Conservation (phyloP, 2,113 vertebrate genomes). For the Tympanuchus pallidicinctus region DNA sequence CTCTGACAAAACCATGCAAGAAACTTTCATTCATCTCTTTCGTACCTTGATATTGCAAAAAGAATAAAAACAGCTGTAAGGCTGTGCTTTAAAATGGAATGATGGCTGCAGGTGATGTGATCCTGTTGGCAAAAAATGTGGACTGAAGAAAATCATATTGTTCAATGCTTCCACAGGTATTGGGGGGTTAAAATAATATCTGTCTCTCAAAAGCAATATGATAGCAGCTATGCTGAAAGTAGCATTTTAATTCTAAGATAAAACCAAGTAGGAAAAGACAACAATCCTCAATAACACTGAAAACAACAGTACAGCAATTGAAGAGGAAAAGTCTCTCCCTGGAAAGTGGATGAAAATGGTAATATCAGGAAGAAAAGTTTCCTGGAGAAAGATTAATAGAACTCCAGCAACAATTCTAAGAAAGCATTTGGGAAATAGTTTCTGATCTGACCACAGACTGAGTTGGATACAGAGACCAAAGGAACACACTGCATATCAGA, state of each 20-base stretch:
- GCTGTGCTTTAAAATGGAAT: conserved; percentile 18
- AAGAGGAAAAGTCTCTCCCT: conserved; percentile 4
- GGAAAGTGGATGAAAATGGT: not conserved
- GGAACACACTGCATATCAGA: not conserved
- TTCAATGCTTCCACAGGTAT: conserved; percentile 21
- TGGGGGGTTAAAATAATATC: conserved; percentile 1
- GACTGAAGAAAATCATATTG: conserved; percentile 18
- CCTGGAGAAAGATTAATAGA: conserved; percentile 17
- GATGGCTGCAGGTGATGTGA: conserved; percentile 15
- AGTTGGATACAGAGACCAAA: not conserved
- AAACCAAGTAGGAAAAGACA: not conserved
- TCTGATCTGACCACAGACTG: not conserved
- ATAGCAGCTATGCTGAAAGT: not conserved
- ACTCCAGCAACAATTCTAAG: not conserved
- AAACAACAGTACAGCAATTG: not conserved
- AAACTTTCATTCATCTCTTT: conserved; percentile 50
- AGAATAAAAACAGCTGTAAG: conserved; percentile 14
- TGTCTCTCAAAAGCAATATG: conserved; percentile 20
- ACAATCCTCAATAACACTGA: conserved; percentile 3
- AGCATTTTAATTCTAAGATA: conserved; percentile 21
- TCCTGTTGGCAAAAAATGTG: conserved; percentile 37
- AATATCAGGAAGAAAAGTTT: conserved; percentile 24
- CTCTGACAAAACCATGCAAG: conserved; percentile 54
- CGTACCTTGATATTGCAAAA: conserved; percentile 26
- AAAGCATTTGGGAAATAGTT: conserved; percentile 1